Evolutionary conservation across 2,797 vertebrate genomes (phyloP).

Genomic region (Gobionotothen gibberifrons): DNA sequence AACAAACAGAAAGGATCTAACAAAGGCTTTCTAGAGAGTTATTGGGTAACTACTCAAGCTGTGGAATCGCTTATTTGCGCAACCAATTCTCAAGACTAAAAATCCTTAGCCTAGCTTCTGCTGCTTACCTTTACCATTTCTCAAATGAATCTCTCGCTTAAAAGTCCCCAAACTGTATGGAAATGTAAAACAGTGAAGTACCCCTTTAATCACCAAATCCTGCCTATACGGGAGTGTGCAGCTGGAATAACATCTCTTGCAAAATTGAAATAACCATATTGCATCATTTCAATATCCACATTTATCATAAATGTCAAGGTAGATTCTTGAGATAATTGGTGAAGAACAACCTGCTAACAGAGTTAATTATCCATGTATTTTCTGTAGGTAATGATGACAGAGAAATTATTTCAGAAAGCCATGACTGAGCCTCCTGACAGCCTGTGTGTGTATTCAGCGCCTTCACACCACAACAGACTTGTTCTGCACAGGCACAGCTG

Average conservation of each 20-base stretch:
- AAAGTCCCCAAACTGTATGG: not conserved
- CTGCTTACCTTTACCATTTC: not conserved
- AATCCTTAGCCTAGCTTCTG: not conserved
- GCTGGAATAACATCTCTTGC: not conserved
- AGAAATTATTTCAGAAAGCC: conserved; percentile 15
- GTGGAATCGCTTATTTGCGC: no score
- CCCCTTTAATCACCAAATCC: not conserved
- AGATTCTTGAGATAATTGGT: not conserved
- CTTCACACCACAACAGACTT: conserved; percentile 73
- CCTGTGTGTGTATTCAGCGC: conserved; percentile 54
- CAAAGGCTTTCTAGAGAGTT: not conserved
- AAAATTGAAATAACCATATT: not conserved
- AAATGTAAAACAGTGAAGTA: not conserved
- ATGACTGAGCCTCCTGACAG: conserved; percentile 38
- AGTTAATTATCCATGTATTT: conserved; percentile 4
- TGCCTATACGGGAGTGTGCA: not conserved
- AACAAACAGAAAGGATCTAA: not conserved
- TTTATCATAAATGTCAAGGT: conserved; percentile 8
- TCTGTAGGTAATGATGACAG: not conserved
- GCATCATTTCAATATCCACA: not conserved
- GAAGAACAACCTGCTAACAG: not conserved
- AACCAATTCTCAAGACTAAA: not conserved
- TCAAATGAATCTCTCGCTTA: not conserved
- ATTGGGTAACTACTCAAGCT: no score
- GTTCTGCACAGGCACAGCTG: conserved; percentile 53